Evolutionary conservation across 2,113 vertebrate genomes (phyloP), one percentile per base, ranked within the genome.

Genomic region (Tautogolabrus adspersus): DNA sequence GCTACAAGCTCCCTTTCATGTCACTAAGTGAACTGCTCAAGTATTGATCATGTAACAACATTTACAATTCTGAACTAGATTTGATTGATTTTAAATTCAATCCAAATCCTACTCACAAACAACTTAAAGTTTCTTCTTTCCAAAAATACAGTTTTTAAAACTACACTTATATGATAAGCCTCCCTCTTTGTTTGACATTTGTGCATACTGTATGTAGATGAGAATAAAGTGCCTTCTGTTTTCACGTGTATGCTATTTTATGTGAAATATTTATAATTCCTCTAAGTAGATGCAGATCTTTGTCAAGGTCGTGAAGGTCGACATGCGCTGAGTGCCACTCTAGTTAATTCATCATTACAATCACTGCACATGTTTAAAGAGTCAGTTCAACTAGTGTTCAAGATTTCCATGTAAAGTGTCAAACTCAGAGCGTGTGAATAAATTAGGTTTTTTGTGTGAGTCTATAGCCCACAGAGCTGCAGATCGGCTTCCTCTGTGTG

Each of bases 401-500:
- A 15, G 26, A 44, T 21, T 37, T 18, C 13, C 8, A 63, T 38
- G 15, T 21, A n/a, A 58, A 26, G 38, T 59, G 34, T 54, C 19
- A 30, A 19, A 26, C 12, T 13, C 30, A 49, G 46, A 8, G 6
- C 16, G 52, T 58, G 52, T 72, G 44, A 56, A 68, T 68, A 66
- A 72, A 73, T 49, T 46, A 60, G 55, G 1, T 83, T 59, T 68
- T 37, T 68, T 64, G 19, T 38, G 63, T 58, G 71, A 72, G 67
- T 57, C n/a, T n/a, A 34, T 34, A 57, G 56, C 75, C 23, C 22
- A 44, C 40, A 73, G 63, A 79, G 10, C 66, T 75, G 68, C 72
- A 78, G 73, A 72, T 70, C 58, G 55, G 56, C 66, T 67, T 75
- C 5, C 11, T 63, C 38, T 10, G 13, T 6, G 40, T 85, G 82